A percentile compares a stretch with the other conserved stretches of the same genome.
Evolutionary conservation across 2,797 vertebrate genomes (phyloP).

Genomic region (Iguana delicatissima): DNA sequence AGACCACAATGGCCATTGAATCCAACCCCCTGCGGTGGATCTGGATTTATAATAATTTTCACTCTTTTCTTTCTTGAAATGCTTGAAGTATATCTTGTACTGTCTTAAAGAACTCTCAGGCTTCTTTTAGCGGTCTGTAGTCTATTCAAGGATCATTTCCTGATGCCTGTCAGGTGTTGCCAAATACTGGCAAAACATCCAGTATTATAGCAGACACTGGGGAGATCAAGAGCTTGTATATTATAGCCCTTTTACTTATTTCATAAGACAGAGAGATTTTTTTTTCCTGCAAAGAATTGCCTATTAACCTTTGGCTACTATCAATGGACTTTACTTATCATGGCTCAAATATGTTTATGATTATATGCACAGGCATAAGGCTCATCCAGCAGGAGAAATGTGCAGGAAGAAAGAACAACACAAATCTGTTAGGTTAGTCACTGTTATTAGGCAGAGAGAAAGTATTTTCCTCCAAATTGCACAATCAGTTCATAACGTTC

Average conservation of each 20-base stretch:
- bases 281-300: too few species aligned
- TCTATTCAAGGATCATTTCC: too few species aligned
- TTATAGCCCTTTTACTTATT: not conserved
- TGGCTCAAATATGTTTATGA: not conserved
- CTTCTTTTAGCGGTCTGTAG: too few species aligned
- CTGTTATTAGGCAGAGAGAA: not conserved
- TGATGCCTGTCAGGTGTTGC: too few species aligned
- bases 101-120: too few species aligned
- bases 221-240: not conserved
- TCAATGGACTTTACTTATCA: not conserved
- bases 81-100: too few species aligned
- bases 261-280: not conserved
- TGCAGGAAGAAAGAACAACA: not conserved
- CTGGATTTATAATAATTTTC: not conserved
- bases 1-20: too few species aligned
- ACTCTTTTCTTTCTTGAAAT: too few species aligned
- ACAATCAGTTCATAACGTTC: not conserved
- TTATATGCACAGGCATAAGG: not conserved
- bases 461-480: not conserved
- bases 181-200: too few species aligned
- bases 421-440: not conserved
- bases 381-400: not conserved
- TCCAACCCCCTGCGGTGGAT: too few species aligned
- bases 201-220: not conserved
- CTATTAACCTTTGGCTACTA: not conserved